Evolutionary conservation across 1,140 invertebrate genomes (phyloP).

Genomic region (Sitobion miscanthi): DNA sequence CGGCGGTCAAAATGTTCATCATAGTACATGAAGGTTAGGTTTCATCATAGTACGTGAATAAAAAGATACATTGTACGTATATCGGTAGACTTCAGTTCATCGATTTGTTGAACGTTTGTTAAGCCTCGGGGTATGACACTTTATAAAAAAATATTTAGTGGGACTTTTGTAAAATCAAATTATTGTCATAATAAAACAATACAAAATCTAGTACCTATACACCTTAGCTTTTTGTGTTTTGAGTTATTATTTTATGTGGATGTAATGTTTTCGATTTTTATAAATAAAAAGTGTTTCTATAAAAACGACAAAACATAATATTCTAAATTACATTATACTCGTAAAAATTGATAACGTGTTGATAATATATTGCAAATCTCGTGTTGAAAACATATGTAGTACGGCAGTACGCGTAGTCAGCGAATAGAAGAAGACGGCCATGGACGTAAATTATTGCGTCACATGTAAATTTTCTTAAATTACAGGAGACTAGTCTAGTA

Average conservation of each 20-base stretch:
- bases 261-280: background rate
- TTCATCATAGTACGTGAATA: too few relatives aligned
- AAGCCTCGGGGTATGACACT: background rate
- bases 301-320: background rate
- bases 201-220: background rate
- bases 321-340: background rate
- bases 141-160: background rate
- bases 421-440: constrained; percentile 40
- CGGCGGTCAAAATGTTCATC: background rate
- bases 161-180: background rate
- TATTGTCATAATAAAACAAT: background rate
- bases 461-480: constrained; percentile 29
- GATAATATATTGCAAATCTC: background rate
- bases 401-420: background rate
- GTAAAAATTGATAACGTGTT: background rate
- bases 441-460: constrained; percentile 32
- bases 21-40: background rate
- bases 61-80: background rate
- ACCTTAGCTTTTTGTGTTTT: background rate
- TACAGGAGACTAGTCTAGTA: background rate
- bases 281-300: background rate
- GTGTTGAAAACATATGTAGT: constrained; percentile 10
- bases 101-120: background rate
- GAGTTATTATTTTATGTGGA: background rate
- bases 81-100: background rate